These are phyloP conservation scores for Ectemnius cavifrons DNA, from an alignment of 2,888 invertebrate species.

Conservation along the genomic window DNA sequence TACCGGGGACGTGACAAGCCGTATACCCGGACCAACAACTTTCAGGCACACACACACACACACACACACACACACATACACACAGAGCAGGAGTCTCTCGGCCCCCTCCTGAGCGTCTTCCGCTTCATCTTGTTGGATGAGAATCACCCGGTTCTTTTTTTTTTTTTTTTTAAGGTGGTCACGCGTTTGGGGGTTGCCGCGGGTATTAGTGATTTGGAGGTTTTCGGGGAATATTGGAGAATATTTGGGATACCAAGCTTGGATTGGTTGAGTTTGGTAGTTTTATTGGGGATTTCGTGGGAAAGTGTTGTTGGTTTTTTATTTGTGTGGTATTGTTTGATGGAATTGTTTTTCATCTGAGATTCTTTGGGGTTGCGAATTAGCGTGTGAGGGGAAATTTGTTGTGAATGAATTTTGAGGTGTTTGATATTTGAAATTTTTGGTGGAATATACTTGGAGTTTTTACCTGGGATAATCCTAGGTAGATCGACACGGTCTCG, in stretches of 20 bases:
- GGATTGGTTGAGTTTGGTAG: no score
- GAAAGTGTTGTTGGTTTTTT: no score
- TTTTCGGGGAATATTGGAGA: no score
- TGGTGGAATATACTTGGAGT: no score
- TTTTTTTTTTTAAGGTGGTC: not conserved
- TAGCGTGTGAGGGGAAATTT: no score
- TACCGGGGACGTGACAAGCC: conserved; percentile 5
- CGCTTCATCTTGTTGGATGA: conserved; percentile 46
- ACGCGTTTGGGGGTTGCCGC: not conserved
- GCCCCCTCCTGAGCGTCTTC: conserved; percentile 52
- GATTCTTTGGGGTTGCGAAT: no score
- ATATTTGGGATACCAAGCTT: no score
- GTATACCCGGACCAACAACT: not conserved
- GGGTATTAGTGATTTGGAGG: not conserved
- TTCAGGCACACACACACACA: conserved; percentile 40
- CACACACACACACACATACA: conserved; percentile 10
- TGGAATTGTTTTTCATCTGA: no score
- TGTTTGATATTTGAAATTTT: no score
- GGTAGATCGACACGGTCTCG: conserved; percentile 99
- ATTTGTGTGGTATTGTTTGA: no score
- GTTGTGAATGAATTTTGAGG: no score
- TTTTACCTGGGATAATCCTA: conserved; percentile 98
- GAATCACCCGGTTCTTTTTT: not conserved
- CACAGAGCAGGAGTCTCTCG: conserved; percentile 20
- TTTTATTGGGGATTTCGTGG: no score